phyloP scores from a whole-genome alignment of 2,888 invertebrate species.

The Lasioglossum pauxillum region DNA sequence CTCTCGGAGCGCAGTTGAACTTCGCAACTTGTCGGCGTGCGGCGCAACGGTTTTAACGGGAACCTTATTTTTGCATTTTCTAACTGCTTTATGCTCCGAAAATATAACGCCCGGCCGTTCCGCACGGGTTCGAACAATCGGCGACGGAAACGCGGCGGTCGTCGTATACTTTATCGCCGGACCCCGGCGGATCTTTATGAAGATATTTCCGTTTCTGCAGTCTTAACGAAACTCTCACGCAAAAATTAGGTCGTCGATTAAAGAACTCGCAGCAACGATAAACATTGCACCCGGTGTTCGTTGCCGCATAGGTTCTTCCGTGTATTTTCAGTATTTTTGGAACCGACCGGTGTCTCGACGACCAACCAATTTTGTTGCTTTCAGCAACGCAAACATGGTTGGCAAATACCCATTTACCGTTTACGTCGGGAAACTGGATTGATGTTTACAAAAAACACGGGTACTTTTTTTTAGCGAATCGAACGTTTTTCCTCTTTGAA shows the following conservation, averaged over 20 bases:
- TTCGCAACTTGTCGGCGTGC: background rate
- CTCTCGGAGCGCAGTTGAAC: background rate
- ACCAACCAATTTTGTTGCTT: background rate
- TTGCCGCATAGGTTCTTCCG: background rate
- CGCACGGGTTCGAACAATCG: background rate
- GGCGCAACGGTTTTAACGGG: background rate
- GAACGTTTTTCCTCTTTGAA: background rate
- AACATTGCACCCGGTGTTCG: background rate
- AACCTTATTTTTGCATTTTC: slow-evolving; percentile 4
- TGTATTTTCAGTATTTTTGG: background rate
- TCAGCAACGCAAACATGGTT: background rate
- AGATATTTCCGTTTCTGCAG: background rate
- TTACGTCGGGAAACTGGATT: background rate
- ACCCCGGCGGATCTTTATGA: background rate
- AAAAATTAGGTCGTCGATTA: background rate
- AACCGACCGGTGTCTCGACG: background rate
- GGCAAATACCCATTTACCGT: background rate
- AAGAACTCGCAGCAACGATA: background rate
- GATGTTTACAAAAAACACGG: background rate
- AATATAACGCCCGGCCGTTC: background rate
- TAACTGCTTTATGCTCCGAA: background rate
- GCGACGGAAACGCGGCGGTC: background rate
- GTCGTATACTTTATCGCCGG: background rate
- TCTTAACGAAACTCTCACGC: background rate
- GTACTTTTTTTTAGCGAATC: background rate